phyloP scores from a whole-genome alignment of 92 coral and sea anemone genomes.

The Parazoanthus atlanticus region DNA sequence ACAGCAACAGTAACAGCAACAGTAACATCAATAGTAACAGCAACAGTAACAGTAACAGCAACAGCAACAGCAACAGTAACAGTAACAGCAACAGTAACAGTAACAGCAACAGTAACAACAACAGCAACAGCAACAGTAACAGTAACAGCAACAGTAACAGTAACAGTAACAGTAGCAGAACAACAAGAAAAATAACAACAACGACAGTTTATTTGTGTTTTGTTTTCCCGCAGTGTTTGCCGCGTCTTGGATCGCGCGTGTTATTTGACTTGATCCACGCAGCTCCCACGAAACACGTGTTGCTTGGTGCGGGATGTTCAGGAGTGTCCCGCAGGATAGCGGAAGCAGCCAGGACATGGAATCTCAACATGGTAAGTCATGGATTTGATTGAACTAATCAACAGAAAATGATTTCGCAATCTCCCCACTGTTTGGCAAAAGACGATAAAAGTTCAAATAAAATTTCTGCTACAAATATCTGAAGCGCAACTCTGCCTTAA shows the following conservation, averaged over 20 bases:
- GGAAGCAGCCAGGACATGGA: constrained; percentile 72
- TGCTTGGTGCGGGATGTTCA: constrained; percentile 75
- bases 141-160: background rate
- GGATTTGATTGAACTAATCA: background rate
- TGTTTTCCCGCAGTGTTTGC: constrained; percentile 45
- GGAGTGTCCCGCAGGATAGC: constrained; percentile 67
- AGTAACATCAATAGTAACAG: background rate
- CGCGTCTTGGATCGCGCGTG: constrained; percentile 62
- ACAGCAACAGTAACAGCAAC: background rate
- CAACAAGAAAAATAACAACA: background rate
- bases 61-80: no score
- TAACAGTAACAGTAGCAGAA: background rate
- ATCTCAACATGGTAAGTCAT: constrained; percentile 57
- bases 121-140: background rate
- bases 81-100: background rate
- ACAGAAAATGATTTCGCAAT: background rate
- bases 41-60: background rate
- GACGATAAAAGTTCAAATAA: no score
- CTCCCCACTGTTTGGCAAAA: background rate
- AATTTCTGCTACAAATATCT: no score
- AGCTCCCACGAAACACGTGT: constrained; percentile 55
- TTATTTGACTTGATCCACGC: constrained; percentile 63
- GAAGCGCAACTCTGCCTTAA: no score
- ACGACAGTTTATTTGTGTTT: background rate
- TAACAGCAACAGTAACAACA: background rate